Percentiles rank a stretch among this genome's conserved stretches.
These are phyloP conservation scores for Phyllopteryx taeniolatus DNA, from an alignment of 2,113 vertebrate genomes.

Conservation along the genomic window DNA sequence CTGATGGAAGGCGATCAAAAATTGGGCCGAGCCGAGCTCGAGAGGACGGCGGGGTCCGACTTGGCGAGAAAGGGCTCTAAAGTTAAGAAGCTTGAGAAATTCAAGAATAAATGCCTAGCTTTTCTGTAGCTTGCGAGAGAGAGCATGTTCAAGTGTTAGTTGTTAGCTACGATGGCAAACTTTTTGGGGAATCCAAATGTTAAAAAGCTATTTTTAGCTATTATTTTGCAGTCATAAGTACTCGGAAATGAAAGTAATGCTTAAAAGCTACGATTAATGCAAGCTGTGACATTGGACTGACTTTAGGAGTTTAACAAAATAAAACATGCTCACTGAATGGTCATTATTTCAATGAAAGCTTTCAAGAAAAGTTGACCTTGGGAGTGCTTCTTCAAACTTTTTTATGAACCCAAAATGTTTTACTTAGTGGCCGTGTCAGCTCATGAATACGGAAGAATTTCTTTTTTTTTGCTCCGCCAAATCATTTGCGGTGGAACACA, in stretches of 20 bases:
- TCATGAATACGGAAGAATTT: conserved; percentile 3
- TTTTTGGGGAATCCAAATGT: too few relatives aligned
- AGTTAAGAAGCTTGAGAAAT: too few relatives aligned
- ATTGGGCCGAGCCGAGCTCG: conserved; percentile 70
- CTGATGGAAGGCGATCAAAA: conserved; percentile 78
- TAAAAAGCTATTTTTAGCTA: too few relatives aligned
- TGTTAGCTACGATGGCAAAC: too few relatives aligned
- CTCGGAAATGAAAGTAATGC: not conserved
- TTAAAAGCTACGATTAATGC: not conserved
- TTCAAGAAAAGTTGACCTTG: conserved; percentile 1
- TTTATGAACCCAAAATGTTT: conserved; percentile 1
- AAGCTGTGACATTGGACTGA: not conserved
- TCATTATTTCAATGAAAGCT: conserved; percentile 10
- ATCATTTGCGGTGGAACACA: not conserved
- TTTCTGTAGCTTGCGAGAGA: too few relatives aligned
- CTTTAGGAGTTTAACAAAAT: conserved; percentile 1
- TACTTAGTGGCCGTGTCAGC: not conserved
- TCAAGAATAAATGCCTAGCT: too few relatives aligned
- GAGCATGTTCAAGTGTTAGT: too few relatives aligned
- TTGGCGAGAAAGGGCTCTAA: too few relatives aligned
- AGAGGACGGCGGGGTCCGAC: too few relatives aligned
- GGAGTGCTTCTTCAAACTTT: not conserved
- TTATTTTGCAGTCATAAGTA: not conserved
- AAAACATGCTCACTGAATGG: not conserved
- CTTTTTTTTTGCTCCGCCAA: not conserved